Evolutionary conservation across 2,113 vertebrate species (phyloP).

Genomic region (Delphinapterus leucas): DNA sequence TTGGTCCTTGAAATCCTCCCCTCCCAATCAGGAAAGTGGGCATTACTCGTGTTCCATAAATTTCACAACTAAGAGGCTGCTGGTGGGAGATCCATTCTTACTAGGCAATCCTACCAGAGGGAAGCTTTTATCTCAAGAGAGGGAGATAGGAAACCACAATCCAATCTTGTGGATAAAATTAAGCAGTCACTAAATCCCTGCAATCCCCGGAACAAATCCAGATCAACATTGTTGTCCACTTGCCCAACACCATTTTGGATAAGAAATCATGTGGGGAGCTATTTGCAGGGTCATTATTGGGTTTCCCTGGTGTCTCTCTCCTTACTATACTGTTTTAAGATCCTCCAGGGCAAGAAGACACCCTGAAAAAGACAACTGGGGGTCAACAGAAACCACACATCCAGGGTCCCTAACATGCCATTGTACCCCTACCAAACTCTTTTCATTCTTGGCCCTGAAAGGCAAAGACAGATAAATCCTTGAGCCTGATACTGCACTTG

Average conservation of each 20-base stretch:
- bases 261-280: neutral
- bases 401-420: neutral
- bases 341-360: neutral
- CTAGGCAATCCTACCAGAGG: neutral
- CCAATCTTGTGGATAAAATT: slow-evolving; percentile 65
- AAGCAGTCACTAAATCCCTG: slow-evolving; percentile 56
- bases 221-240: slow-evolving; percentile 57
- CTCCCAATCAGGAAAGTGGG: neutral
- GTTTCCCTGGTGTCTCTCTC: neutral
- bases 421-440: neutral
- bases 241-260: slow-evolving; percentile 49
- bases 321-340: neutral
- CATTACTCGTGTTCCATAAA: neutral
- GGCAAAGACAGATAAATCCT: neutral
- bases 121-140: slow-evolving; percentile 29
- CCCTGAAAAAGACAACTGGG: neutral
- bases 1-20: neutral
- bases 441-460: neutral
- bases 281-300: neutral
- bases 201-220: slow-evolving; percentile 69
- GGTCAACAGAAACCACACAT: neutral
- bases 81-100: neutral
- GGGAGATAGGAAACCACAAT: slow-evolving; percentile 35
- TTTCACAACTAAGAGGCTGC: neutral
- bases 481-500: neutral